Conservation (phyloP, 2,113 vertebrate genomes). For the Hystrix cristata region DNA sequence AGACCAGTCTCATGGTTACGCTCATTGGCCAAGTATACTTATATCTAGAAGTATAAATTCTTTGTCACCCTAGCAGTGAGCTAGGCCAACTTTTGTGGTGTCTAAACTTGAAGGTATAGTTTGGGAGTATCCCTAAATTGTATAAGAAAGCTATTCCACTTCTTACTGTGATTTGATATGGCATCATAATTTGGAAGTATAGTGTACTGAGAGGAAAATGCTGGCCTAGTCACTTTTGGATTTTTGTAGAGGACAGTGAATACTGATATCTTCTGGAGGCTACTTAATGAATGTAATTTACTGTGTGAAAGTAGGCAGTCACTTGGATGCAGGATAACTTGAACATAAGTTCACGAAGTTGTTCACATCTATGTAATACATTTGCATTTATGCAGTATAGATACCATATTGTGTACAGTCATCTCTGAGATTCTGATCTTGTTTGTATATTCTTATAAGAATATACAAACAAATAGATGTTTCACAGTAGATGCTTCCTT, state of each 20-base stretch:
- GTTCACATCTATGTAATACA: not conserved
- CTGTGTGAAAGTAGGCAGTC: not conserved
- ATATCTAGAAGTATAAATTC: not conserved
- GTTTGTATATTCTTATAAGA: not conserved
- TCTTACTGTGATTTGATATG: not conserved
- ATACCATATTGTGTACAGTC: not conserved
- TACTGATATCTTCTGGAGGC: not conserved
- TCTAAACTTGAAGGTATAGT: constrained; percentile 1
- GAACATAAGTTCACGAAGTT: not conserved
- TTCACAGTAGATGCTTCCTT: not conserved
- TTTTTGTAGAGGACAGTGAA: not conserved
- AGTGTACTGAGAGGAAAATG: not conserved
- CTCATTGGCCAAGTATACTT: not conserved
- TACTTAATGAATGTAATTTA: not conserved
- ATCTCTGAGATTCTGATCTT: constrained; percentile 4
- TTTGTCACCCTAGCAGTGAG: not conserved
- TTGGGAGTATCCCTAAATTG: not conserved
- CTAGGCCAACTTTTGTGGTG: not conserved
- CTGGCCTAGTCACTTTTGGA: not conserved
- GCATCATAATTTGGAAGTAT: not conserved
- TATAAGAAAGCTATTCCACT: constrained; percentile 5
- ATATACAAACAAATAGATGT: not conserved
- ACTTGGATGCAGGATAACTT: not conserved
- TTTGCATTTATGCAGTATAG: not conserved
- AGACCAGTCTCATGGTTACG: not conserved